A percentile compares a stretch with the other conserved stretches of the same genome.
phyloP scores from a whole-genome alignment of 1,140 invertebrate species.

The Macrobrachium rosenbergii region DNA sequence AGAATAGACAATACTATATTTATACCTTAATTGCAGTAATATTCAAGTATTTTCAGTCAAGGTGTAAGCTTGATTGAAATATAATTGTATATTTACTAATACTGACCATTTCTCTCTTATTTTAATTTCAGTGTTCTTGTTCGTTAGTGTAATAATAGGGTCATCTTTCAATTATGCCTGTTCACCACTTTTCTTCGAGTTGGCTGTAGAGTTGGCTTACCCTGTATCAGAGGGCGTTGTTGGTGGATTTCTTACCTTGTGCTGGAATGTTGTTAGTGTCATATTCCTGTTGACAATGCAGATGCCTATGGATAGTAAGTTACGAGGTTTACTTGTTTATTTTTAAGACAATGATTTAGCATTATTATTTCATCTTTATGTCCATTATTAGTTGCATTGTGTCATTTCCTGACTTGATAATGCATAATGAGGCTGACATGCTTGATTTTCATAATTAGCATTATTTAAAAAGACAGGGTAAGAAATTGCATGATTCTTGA shows the following conservation, averaged over 20 bases:
- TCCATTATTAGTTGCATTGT: neutral
- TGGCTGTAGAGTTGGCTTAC: slow-evolving; percentile 73
- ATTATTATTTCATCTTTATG: neutral
- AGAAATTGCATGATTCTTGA: no score
- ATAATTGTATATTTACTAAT: neutral
- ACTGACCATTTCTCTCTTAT: slow-evolving; percentile 63
- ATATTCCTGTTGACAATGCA: slow-evolving; percentile 69
- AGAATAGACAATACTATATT: no score
- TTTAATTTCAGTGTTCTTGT: slow-evolving; percentile 66
- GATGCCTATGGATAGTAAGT: slow-evolving; percentile 18
- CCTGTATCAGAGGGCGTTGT: slow-evolving; percentile 73
- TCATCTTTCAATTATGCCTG: slow-evolving; percentile 71
- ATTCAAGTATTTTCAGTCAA: no score
- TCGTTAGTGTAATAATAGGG: slow-evolving; percentile 69
- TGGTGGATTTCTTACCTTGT: slow-evolving; percentile 71
- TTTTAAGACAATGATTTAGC: neutral
- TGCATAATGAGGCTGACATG: no score
- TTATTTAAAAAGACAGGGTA: no score
- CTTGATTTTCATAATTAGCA: no score
- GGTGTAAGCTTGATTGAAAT: no score
- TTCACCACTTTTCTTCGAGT: slow-evolving; percentile 72
- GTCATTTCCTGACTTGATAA: no score
- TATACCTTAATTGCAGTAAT: no score
- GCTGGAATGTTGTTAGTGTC: slow-evolving; percentile 70
- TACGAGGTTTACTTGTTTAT: neutral